Base-by-base conservation (phyloP, 2,888 invertebrate genomes). In the Magallana nippona region DNA sequence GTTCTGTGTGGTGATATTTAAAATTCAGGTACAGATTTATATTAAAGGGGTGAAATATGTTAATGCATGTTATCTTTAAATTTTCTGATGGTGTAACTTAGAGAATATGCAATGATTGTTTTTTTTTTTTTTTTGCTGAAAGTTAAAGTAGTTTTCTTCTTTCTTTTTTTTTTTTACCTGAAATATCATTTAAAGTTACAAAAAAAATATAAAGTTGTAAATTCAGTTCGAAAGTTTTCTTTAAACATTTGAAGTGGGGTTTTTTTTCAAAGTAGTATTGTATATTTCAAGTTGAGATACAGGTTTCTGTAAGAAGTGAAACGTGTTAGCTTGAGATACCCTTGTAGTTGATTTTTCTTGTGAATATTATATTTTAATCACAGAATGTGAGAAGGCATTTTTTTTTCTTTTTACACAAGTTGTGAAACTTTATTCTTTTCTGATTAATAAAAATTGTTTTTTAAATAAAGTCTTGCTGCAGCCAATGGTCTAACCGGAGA, bases 401-500 rank as follows among this genome's bases (percentile, higher is more conserved):
- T 62, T 27, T n/a, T n/a, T 62, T 62, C n/a, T 44, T 44, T 44
- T 44, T 44, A 44, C 44, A n/a, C n/a, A n/a, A 62, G 62, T n/a
- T 62, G 15, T 62, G 15, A n/a, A 62, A 62, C 62, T n/a, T 1
- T n/a, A 15, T 62, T 62, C 44, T 44, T 44, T 44, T 44, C 44
- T 44, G 44, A 44, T 44, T 44, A 44, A 44, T 44, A 44, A 44
- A 44, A 44, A 44, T 44, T 60, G 60, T 60, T 60, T 17, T 60
- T 60, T 2, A 19, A 60, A 60, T 3, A 60, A 60, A 60, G 19
- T 19, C 17, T 5, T 55, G 79, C 79, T 79, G 79, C 79, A 55
- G 79, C 79, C 55, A 79, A 79, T 55, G 79, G 55, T 79, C 79
- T 79, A 79, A 55, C 79, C 19, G 79, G 79, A n/a, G 55, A 79